A percentile compares a stretch with the other conserved stretches of the same genome.
Evolutionary conservation across 2,797 vertebrate species (phyloP).

Genomic region (Urosaurus nigricauda): DNA sequence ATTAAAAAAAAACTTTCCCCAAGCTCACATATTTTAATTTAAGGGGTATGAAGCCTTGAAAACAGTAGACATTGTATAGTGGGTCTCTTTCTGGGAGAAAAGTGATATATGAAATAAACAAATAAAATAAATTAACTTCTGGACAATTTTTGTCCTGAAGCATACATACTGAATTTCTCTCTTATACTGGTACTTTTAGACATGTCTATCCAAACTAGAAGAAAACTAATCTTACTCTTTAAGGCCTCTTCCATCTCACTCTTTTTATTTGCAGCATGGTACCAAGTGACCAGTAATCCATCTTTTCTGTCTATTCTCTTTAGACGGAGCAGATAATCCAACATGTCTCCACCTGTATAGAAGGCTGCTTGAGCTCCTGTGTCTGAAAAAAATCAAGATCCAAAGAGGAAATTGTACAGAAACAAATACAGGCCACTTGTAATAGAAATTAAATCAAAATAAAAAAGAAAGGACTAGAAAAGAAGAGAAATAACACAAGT

Average conservation of each 20-base stretch:
- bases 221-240: slow-evolving; percentile 74
- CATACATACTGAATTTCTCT: neutral
- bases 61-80: neutral
- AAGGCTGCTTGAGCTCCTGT: slow-evolving; percentile 47
- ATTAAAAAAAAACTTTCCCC: too few species aligned
- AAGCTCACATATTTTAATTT: too few species aligned
- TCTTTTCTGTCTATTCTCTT: slow-evolving; percentile 80
- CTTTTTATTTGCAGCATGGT: slow-evolving; percentile 84
- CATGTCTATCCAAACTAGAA: rapidly evolving
- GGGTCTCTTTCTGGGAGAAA: too few species aligned
- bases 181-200: neutral
- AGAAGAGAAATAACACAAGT: neutral
- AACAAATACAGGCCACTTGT: neutral
- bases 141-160: neutral
- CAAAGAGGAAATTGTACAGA: slow-evolving; percentile 8
- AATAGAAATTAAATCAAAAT: neutral
- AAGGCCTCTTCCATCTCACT: slow-evolving; percentile 81
- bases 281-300: slow-evolving; percentile 85
- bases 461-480: neutral
- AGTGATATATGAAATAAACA: too few species aligned
- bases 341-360: slow-evolving; percentile 81
- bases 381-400: slow-evolving; percentile 44
- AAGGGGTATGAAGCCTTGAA: neutral
- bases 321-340: slow-evolving; percentile 83
- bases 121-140: too few species aligned